phyloP scores from a whole-genome alignment of 2,888 invertebrate species.

The Drosophila putrida region DNA sequence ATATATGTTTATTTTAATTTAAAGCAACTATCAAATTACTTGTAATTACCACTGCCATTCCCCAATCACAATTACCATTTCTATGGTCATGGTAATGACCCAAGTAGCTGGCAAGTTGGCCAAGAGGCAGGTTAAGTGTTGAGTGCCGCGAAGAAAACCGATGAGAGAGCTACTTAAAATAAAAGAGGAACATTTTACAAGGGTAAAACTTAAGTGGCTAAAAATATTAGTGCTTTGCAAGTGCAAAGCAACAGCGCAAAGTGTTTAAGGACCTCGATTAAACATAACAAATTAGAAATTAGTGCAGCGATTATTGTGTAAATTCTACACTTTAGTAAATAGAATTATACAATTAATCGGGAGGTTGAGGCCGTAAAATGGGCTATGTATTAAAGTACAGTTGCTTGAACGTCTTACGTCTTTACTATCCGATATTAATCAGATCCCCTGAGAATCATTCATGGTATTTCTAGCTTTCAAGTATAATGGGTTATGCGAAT shows the following conservation, averaged over 20 bases:
- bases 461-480: no score
- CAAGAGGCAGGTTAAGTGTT: slow-evolving; percentile 45
- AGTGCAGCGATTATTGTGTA: neutral
- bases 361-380: no score
- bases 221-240: slow-evolving; percentile 19
- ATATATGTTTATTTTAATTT: slow-evolving; percentile 6
- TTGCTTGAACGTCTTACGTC: no score
- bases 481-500: no score
- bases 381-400: no score
- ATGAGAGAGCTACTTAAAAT: slow-evolving; percentile 38
- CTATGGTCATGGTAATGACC: slow-evolving; percentile 67
- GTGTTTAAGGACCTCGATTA: neutral
- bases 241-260: slow-evolving; percentile 1
- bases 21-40: slow-evolving; percentile 20
- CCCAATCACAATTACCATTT: slow-evolving; percentile 32
- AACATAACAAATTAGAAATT: neutral
- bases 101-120: slow-evolving; percentile 41
- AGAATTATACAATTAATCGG: no score
- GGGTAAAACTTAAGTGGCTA: slow-evolving; percentile 8
- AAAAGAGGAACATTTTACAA: slow-evolving; percentile 13
- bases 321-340: no score
- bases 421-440: no score
- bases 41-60: slow-evolving; percentile 37
- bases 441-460: no score
- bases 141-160: slow-evolving; percentile 28